phyloP scores from a whole-genome alignment of 92 coral and sea anemone species.

The Diadumene lineata region DNA sequence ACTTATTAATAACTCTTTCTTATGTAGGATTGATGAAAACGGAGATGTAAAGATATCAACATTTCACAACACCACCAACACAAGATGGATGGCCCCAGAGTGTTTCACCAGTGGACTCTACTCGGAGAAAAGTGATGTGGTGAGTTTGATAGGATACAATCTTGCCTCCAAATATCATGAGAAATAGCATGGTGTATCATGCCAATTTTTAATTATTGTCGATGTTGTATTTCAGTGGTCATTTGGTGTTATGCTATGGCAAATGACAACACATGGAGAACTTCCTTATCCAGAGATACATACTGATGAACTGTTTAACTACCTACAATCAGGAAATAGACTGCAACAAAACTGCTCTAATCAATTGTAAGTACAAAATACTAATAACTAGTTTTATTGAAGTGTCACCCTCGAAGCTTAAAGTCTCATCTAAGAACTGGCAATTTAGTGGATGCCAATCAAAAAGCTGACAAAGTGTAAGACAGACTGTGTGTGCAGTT shows the following conservation, averaged over 20 bases:
- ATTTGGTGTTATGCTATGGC: constrained; percentile 83
- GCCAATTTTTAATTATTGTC: no score
- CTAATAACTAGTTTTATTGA: no score
- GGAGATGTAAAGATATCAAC: constrained; percentile 45
- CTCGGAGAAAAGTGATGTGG: constrained; percentile 82
- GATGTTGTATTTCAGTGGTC: constrained; percentile 62
- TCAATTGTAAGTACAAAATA: constrained; percentile 58
- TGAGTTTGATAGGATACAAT: constrained; percentile 28
- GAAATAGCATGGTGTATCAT: not conserved
- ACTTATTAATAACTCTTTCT: no score
- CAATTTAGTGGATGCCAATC: no score
- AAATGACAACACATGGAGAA: constrained; percentile 58
- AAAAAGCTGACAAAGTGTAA: no score
- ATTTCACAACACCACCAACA: constrained; percentile 11
- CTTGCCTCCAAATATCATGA: no score
- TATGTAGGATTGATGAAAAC: constrained; percentile 66
- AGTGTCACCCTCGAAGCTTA: no score
- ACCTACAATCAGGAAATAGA: constrained; percentile 48
- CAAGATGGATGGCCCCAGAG: constrained; percentile 72
- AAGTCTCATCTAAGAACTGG: no score
- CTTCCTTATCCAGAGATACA: constrained; percentile 50
- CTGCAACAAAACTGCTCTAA: constrained; percentile 57
- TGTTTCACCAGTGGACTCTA: constrained; percentile 42
- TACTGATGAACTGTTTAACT: constrained; percentile 28
- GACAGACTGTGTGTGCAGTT: no score